Evolutionary conservation across 2,113 vertebrate genomes (phyloP), one percentile per base, ranked within the genome.

Genomic region (Apaloderma vittatum): DNA sequence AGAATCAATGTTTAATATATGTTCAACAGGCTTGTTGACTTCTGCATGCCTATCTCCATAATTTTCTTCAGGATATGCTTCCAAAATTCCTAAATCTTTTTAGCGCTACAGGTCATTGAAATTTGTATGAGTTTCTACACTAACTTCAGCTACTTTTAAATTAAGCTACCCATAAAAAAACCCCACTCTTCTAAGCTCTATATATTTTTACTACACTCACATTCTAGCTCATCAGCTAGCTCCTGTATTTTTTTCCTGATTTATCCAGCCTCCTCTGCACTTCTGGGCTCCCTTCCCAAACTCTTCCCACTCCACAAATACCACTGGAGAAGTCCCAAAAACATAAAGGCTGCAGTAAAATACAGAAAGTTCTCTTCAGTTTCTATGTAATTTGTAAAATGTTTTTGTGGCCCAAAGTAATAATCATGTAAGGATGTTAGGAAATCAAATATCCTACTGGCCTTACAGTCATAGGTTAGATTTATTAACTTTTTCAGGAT

Each of bases 281-380:
- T 96, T 97, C 90, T 93, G 93, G 95, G 86, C 86, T 94, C 30
- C 27, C 21, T 92, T 93, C 88, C 86, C 80, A 93, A 89, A 89
- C 52, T 72, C 92, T 92, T 93, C 92, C 59, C 68, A 93, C 86
- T 86, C 75, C 46, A 90, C 75, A 95, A 93, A 72, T 90, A 92
- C 45, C 1, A 2, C 34, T 96, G 86, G 94, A 95, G 40, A 88
- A 84, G 36, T 89, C 89, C 83, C 83, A 88, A 92, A 93, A 84
- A 49, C 49, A 84, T 89, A 85, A 92, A 88, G n/a, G 75, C 45
- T 92, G 48, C 61, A 84, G 61, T 84, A 92, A 92, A 94, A 94
- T 81, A 88, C 57, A 75, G 62, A 91, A 93, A 88, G 46, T 91
- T 86, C 43, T 92, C 30, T 74, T 94, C 23, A 63, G 18, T 83